Conservation (phyloP, 1,140 invertebrate genomes). For the Sinella curviseta region DNA sequence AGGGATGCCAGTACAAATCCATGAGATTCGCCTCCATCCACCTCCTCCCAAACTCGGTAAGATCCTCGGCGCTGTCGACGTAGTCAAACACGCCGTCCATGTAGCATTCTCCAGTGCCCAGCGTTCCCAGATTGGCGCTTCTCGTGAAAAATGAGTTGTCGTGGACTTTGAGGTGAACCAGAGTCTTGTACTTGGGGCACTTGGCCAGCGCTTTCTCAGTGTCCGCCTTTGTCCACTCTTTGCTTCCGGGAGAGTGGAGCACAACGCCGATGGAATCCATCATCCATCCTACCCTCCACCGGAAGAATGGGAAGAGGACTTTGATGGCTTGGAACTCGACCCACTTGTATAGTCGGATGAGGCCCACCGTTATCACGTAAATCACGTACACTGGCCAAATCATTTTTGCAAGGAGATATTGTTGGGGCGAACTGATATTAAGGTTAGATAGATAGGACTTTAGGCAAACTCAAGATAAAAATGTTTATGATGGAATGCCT, state of each 20-base stretch:
- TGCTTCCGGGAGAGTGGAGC: neutral
- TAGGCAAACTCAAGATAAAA: too few species aligned
- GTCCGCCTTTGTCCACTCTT: neutral
- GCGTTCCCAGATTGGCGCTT: neutral
- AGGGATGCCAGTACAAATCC: neutral
- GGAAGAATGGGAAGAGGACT: neutral
- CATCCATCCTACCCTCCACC: neutral
- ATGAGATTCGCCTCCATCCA: neutral
- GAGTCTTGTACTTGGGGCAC: neutral
- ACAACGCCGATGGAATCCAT: neutral
- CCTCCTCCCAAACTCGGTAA: neutral
- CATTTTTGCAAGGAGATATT: too few species aligned
- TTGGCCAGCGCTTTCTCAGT: neutral
- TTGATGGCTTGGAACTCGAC: neutral
- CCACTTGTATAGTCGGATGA: neutral
- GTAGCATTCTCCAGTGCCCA: neutral
- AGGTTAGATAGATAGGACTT: too few species aligned
- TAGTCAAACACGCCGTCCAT: neutral
- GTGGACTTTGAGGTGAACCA: neutral
- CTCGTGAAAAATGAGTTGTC: neutral
- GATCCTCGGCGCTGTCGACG: neutral
- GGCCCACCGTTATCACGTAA: neutral
- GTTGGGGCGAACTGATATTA: too few species aligned
- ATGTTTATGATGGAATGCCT: too few species aligned
- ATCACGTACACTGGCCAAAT: neutral